Conservation (phyloP, 2,113 vertebrate species). For the Gnathonemus echidnorhynchus region DNA sequence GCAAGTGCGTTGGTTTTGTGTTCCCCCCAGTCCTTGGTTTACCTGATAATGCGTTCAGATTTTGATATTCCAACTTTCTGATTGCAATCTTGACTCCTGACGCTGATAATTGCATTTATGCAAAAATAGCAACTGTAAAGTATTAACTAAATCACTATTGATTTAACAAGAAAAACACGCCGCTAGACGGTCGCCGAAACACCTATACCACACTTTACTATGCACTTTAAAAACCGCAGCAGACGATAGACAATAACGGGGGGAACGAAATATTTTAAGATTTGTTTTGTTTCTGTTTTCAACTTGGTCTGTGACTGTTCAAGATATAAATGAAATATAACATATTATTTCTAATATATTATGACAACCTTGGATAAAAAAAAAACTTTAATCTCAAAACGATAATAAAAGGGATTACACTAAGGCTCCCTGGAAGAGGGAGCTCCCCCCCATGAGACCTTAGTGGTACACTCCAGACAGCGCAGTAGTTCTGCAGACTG, state of each 20-base stretch:
- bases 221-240: neutral
- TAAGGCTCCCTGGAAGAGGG: neutral
- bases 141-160: neutral
- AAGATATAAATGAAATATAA: neutral
- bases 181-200: neutral
- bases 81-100: neutral
- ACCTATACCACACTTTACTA: neutral
- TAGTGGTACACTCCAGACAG: constrained; percentile 1
- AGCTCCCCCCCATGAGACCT: neutral
- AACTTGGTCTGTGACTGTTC: neutral
- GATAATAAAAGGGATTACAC: neutral
- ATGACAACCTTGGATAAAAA: neutral
- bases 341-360: neutral
- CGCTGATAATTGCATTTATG: neutral
- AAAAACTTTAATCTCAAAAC: neutral
- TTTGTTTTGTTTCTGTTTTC: neutral
- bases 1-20: neutral
- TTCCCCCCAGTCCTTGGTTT: neutral
- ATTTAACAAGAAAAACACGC: neutral
- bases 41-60: neutral
- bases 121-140: neutral
- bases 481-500: neutral
- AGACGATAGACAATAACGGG: neutral
- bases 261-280: neutral
- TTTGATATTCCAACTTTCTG: neutral